Percentiles rank a stretch among this genome's conserved stretches.
Evolutionary conservation across 2,797 vertebrate genomes (phyloP).

Genomic region (Naso thynnoides): DNA sequence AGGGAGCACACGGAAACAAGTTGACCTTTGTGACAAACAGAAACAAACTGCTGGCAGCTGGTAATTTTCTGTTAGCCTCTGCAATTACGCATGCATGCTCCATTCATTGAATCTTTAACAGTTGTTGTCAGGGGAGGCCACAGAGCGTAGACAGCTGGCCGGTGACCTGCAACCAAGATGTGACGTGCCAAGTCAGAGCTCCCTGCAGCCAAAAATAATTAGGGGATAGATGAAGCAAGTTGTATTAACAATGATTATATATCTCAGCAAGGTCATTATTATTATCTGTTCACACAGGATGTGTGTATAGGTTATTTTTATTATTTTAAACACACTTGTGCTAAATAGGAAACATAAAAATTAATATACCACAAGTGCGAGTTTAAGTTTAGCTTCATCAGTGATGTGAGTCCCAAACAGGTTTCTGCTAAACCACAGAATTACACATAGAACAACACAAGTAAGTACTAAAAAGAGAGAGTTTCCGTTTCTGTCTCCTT

Average conservation of each 20-base stretch:
- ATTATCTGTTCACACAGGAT: slow-evolving; percentile 2
- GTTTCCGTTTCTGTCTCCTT: background rate
- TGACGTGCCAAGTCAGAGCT: background rate
- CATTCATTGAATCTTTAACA: background rate
- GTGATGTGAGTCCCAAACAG: background rate
- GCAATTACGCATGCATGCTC: background rate
- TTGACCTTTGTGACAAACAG: slow-evolving; percentile 7
- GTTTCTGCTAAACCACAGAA: slow-evolving; percentile 6
- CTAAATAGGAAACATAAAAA: background rate
- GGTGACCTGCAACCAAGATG: background rate
- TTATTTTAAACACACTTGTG: background rate
- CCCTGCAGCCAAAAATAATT: background rate
- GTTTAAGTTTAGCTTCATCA: background rate
- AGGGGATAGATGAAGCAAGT: background rate
- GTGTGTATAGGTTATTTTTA: too few species aligned
- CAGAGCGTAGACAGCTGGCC: background rate
- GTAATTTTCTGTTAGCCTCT: background rate
- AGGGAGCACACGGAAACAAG: background rate
- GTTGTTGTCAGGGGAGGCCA: background rate
- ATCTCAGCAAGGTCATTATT: background rate
- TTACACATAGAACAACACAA: background rate
- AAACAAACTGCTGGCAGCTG: background rate
- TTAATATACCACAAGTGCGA: background rate
- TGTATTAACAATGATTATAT: background rate
- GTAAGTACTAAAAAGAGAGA: background rate